Percentiles rank a stretch among this genome's conserved stretches.
These are phyloP conservation scores for Bembecia ichneumoniformis DNA, from an alignment of 2,888 invertebrate genomes.

Conservation along the genomic window DNA sequence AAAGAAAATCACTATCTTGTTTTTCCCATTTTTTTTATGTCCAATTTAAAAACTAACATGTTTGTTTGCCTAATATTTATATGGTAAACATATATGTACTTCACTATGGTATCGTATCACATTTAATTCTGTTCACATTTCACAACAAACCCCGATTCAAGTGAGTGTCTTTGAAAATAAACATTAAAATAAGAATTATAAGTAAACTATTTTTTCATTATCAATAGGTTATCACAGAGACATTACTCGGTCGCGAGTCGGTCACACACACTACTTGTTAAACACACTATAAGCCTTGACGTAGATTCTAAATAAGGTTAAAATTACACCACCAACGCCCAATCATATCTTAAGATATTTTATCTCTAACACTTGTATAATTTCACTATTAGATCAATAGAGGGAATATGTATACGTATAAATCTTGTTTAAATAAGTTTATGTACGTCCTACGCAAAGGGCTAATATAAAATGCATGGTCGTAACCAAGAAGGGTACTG, in stretches of 20 bases:
- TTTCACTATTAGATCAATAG: neutral
- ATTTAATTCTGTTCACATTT: too few species aligned
- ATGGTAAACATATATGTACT: too few species aligned
- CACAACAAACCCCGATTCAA: neutral
- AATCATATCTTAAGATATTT: conserved; percentile 19
- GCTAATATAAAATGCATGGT: conserved; percentile 23
- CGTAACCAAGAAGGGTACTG: neutral
- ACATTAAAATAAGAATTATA: conserved; percentile 1
- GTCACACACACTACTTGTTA: conserved; percentile 24
- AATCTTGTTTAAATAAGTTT: neutral
- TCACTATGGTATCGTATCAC: too few species aligned
- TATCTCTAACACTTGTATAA: neutral
- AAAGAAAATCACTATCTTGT: neutral
- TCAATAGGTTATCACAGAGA: conserved; percentile 43
- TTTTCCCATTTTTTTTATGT: neutral
- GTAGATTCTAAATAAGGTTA: conserved; percentile 40
- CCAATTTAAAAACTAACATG: too few species aligned
- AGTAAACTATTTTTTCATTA: conserved; percentile 14
- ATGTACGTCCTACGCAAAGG: conserved; percentile 18
- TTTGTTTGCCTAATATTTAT: too few species aligned
- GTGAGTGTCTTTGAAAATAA: neutral
- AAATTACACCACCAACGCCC: conserved; percentile 25
- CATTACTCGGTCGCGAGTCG: conserved; percentile 21
- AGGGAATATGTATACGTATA: too few species aligned
- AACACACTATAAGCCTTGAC: conserved; percentile 29